These are phyloP conservation scores for Lycia hirtaria DNA, from an alignment of 2,888 invertebrate genomes.

Conservation along the genomic window DNA sequence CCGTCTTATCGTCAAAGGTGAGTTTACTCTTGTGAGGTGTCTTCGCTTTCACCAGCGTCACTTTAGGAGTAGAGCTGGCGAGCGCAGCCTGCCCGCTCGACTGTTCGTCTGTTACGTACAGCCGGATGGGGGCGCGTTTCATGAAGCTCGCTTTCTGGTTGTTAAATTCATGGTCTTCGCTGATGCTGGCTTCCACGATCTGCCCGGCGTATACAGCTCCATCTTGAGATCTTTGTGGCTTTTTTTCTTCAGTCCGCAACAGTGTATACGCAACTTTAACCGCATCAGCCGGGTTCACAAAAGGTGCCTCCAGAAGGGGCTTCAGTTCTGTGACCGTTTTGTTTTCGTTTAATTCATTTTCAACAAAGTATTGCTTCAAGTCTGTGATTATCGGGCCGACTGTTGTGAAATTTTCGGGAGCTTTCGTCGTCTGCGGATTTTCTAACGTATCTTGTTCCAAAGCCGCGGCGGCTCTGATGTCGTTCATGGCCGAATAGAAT, in stretches of 20 bases:
- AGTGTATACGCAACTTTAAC: conserved; percentile 74
- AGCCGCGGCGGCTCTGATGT: conserved; percentile 86
- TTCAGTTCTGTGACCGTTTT: conserved; percentile 62
- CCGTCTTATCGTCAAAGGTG: conserved; percentile 75
- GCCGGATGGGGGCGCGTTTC: conserved; percentile 67
- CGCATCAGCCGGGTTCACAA: conserved; percentile 67
- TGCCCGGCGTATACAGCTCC: conserved; percentile 74
- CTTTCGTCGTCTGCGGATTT: conserved; percentile 72
- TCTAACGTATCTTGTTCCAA: conserved; percentile 81
- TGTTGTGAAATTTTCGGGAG: conserved; percentile 52
- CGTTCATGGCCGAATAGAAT: conserved; percentile 86
- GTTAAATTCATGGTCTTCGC: conserved; percentile 74
- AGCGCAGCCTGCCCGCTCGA: conserved; percentile 36
- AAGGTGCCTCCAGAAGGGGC: conserved; percentile 66
- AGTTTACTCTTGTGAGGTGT: conserved; percentile 77
- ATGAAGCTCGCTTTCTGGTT: conserved; percentile 65
- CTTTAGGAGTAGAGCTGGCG: conserved; percentile 51
- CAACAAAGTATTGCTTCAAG: conserved; percentile 56
- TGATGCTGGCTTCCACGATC: conserved; percentile 74
- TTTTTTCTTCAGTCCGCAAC: conserved; percentile 64
- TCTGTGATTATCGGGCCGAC: conserved; percentile 60
- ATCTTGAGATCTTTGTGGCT: conserved; percentile 63
- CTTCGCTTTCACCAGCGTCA: conserved; percentile 69
- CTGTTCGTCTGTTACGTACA: conserved; percentile 62
- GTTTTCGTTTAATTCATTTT: conserved; percentile 58